Evolutionary conservation across 2,797 vertebrate genomes (phyloP), one percentile per base, ranked within the genome.

Genomic region (Liasis olivaceus): DNA sequence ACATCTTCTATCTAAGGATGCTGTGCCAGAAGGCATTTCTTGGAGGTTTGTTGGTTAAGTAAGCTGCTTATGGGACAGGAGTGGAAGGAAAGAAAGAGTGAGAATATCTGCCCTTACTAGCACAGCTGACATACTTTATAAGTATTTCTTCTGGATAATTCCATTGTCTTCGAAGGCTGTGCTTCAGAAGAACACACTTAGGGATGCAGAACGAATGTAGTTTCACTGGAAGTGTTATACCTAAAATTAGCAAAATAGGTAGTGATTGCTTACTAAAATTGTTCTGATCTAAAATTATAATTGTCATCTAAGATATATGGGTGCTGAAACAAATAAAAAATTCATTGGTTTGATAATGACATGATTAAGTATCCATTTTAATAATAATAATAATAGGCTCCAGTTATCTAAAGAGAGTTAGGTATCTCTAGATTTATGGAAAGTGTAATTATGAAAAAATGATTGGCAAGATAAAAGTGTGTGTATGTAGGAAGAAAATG

Each of bases 221-320:
- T 81, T 90, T 63, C 54, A 64, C 36, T 90, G 69, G 77, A 90
- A 28, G 11, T 87, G 64, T 88, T 54, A 90, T 13, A 31, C 4
- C 22, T 42, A 90, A 87, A 87, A 62, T 63, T 89, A 93, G 69
- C 59, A 72, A 90, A 60, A 90, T 51, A 63, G 58, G 47, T 36
- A 90, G 58, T 22, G 22, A 54, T 87, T 14, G 2, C 72, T 93
- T 87, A 87, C 63, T 87, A 87, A 93, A 63, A 85, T n/a, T 54
- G 56, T 15, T 86, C 36, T 85, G 89, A 87, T 89, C 90, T 89
- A 85, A 93, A 95, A 54, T 91, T 36, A 89, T 69, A 88, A 84
- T 14, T 1, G 93, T 51, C 4, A 47, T 91, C 94, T 69, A 94
- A 90, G 85, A 62, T 20, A 54, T 58, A 28, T 56, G 85, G 64